Evolutionary conservation across 2,888 invertebrate genomes (phyloP), one percentile per base, ranked within the genome.

Genomic region (Trichogramma evanescens): DNA sequence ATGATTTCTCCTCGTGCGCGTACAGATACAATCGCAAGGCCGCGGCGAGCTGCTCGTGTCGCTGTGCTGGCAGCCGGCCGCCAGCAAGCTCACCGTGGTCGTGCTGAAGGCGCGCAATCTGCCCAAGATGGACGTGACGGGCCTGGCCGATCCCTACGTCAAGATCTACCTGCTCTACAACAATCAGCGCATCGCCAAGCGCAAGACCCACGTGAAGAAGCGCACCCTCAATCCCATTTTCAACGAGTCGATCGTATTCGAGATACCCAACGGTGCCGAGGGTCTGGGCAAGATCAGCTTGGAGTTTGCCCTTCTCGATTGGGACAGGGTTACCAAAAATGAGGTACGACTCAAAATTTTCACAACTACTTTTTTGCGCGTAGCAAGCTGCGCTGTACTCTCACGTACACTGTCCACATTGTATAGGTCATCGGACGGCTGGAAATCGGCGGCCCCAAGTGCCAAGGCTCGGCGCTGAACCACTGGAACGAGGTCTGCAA

Each of bases 201-300:
- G 97, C 85, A 97, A 98, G 83, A 98, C 98, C 0, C 97, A 97
- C 78, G 96, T 98, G 54, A 97, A 97, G 85, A 98, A 96, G 79
- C 86, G 96, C 59, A 98, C 98, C 1, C 82, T 96, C 70, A 95
- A 95, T 81, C 99, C 98, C 0, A 96, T 99, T 59, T 99, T 96
- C 84, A 99, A 99, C 82, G 98, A 99, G 81, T 95, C 95, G 57
- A 97, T 99, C 80, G 93, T 95, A 58, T 98, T 98, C 78, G 97
- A 98, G 72, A 92, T 98, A 67, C 96, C 95, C 13, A 86, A 89
- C 54, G 84, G 85, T 57, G 85, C 85, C 49, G 91, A 89, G 68
- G 86, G 88, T 9, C 84, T 94, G 66, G 89, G 88, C 72, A 88
- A 88, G 75, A 88, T 95, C 67, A 88, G 91, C 63, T 84, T 95